Evolutionary conservation across 2,888 invertebrate species (phyloP).

Genomic region (Gerris lacustris): DNA sequence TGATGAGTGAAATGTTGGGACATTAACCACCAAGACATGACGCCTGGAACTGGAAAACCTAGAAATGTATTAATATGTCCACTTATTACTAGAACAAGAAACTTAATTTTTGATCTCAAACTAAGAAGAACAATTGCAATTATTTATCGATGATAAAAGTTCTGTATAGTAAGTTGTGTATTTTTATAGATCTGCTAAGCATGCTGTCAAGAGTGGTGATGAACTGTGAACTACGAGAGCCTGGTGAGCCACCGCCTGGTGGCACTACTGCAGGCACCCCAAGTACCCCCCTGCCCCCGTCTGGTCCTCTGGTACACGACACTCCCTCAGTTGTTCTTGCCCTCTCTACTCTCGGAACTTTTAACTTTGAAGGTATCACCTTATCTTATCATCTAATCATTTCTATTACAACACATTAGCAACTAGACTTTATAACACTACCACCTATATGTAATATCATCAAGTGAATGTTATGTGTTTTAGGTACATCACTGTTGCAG

Average conservation of each 20-base stretch:
- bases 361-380: constrained; percentile 64
- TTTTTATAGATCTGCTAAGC: constrained; percentile 53
- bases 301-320: constrained; percentile 46
- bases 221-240: constrained; percentile 71
- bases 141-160: no score
- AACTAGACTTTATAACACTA: no score
- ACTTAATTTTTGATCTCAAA: no score
- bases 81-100: no score
- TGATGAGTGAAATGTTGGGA: no score
- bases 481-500: constrained; percentile 71
- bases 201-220: constrained; percentile 84
- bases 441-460: no score
- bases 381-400: background rate
- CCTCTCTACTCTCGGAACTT: constrained; percentile 75
- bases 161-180: background rate
- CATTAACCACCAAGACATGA: no score
- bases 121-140: no score
- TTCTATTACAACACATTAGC: no score
- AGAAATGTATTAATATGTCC: no score
- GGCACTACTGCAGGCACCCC: constrained; percentile 26
- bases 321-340: constrained; percentile 79
- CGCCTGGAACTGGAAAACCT: no score
- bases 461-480: constrained; percentile 7
- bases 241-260: constrained; percentile 45
- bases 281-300: constrained; percentile 37